Base-by-base conservation (phyloP, 2,797 vertebrate species). In the Leontocebus nigricollis region DNA sequence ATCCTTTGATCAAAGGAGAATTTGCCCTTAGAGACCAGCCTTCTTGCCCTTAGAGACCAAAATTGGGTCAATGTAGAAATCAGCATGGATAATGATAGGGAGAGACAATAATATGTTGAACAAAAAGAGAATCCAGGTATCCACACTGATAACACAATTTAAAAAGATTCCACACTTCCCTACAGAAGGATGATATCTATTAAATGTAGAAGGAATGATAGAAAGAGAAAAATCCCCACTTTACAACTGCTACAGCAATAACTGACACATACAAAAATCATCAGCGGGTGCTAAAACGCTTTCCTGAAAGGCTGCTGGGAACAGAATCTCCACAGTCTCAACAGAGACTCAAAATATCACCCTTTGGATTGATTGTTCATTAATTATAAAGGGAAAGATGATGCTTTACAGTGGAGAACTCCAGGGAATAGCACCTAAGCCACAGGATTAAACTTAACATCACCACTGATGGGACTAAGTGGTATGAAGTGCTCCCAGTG, bases 401-500 rank as follows among this genome's bases (percentile, higher is more conserved):
- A 39, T 22, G 17, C 46, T 67, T 52, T 2, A 52, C 13, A 8
- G 5, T 64, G 44, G 52, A 22, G 72, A 11, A 39, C 6, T 59
- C 48, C 24, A 76, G 22, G 67, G 33, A 55, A 52, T 0, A 12
- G 20, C 30, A 1, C 33, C 8, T 36, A 7, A 1, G 9, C 36
- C 67, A 44, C 9, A 44, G 7, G 72, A 30, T 33, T 13, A 36
- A 17, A 14, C 27, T 20, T 22, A 36, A 15, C 17, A 1, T 10
- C 87, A 46, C 15, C 9, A 14, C n/a, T 3, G 61, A 39, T 0
- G 89, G 64, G 55, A 76, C 64, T 9, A 24, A 30, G 61, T 27
- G 26, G 15, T 46, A 4, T 4, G 1, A 2, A 0, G 30, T 20
- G 22, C 1, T 70, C 33, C n/a, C 27, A 6, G 0, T 0, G 36